phyloP scores from a whole-genome alignment of 2,888 invertebrate genomes.

The Stegana nigrithorax region DNA sequence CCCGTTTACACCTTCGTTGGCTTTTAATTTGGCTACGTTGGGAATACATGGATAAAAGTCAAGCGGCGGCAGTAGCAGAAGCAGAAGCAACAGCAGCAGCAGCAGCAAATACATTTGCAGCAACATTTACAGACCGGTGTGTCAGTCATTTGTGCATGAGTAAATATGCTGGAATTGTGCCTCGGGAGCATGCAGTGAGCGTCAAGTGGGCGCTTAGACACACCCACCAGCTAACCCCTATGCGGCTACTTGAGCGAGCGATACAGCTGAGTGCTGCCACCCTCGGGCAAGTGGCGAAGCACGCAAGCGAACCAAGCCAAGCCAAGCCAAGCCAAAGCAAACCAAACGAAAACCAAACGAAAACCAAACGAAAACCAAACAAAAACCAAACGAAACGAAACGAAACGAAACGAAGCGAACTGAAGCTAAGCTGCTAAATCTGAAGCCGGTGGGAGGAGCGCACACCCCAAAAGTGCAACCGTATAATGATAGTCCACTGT shows the following conservation, averaged over 20 bases:
- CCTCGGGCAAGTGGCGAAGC: background rate
- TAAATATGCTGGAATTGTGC: conserved; percentile 46
- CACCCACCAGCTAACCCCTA: background rate
- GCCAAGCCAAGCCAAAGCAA: conserved; percentile 3
- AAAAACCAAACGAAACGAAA: background rate
- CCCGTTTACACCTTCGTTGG: too few species aligned
- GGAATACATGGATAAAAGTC: too few species aligned
- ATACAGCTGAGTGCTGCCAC: background rate
- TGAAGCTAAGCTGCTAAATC: background rate
- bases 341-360: background rate
- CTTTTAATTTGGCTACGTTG: too few species aligned
- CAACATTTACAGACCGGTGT: conserved; percentile 7
- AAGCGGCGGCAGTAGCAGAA: too few species aligned
- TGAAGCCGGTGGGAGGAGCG: conserved; percentile 34
- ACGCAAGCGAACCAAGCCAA: background rate
- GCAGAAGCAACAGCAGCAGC: too few species aligned
- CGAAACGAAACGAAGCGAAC: too few species aligned
- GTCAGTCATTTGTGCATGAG: conserved; percentile 39
- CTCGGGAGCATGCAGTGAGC: conserved; percentile 6
- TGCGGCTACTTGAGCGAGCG: too few species aligned
- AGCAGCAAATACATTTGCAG: background rate
- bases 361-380: background rate
- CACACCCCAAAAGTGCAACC: conserved; percentile 67
- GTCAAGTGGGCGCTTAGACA: conserved; percentile 24
- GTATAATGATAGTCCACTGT: conserved; percentile 66